Evolutionary conservation across 2,888 invertebrate species (phyloP).

Genomic region (Cerceris rybyensis): DNA sequence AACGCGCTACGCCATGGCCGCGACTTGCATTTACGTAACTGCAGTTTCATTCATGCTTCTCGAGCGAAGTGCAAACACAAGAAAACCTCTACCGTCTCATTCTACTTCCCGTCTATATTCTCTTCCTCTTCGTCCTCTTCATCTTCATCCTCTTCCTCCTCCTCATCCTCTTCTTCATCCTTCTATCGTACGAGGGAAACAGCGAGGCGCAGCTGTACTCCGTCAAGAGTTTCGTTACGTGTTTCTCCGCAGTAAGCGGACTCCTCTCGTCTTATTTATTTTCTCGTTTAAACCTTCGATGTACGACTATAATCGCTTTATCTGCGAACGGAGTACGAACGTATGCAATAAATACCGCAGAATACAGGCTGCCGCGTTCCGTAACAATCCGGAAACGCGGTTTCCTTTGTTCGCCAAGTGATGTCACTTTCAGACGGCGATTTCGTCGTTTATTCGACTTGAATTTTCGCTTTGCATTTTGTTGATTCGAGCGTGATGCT

Average conservation of each 20-base stretch:
- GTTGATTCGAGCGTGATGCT: too few relatives aligned
- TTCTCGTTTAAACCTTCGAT: not conserved
- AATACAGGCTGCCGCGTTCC: conserved; percentile 2
- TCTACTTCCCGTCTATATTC: too few relatives aligned
- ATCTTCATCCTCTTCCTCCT: too few relatives aligned
- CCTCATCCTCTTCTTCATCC: too few relatives aligned
- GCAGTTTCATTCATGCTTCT: conserved; percentile 65
- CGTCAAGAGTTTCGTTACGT: not conserved
- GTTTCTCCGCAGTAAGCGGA: not conserved
- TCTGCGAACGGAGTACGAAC: not conserved
- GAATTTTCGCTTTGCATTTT: too few relatives aligned
- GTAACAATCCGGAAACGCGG: conserved; percentile 45
- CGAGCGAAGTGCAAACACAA: conserved; percentile 33
- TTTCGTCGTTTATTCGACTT: too few relatives aligned
- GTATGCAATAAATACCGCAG: not conserved
- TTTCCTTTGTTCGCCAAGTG: conserved; percentile 43
- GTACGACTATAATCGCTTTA: not conserved
- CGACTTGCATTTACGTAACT: conserved; percentile 62
- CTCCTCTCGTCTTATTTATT: not conserved
- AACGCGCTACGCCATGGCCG: conserved; percentile 42
- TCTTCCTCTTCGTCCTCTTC: too few relatives aligned
- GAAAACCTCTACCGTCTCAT: not conserved
- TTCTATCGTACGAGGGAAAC: not conserved
- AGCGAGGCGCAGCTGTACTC: not conserved
- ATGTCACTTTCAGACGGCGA: conserved; percentile 18